phyloP scores from a whole-genome alignment of 1,140 invertebrate species.

The Psilanteris sp. region DNA sequence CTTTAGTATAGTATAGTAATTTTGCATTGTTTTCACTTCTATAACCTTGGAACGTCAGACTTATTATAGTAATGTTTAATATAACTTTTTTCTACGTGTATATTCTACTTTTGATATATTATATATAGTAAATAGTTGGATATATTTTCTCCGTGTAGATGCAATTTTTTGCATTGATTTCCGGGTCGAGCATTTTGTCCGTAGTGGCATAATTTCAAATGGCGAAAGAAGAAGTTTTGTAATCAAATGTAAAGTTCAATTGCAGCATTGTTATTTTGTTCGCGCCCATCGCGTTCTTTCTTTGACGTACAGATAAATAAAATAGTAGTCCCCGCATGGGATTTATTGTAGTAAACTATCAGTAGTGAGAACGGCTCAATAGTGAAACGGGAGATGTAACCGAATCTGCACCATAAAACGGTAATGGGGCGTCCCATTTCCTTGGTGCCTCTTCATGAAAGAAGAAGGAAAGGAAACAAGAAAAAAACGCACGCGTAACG shows the following conservation, averaged over 20 bases:
- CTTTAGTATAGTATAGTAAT: too few relatives aligned
- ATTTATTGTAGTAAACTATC: slow-evolving; percentile 76
- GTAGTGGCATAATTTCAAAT: too few relatives aligned
- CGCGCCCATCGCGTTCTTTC: slow-evolving; percentile 21
- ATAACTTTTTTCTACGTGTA: too few relatives aligned
- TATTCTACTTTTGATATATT: too few relatives aligned
- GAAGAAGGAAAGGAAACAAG: slow-evolving; percentile 66
- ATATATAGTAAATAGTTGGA: too few relatives aligned
- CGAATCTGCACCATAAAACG: slow-evolving; percentile 77
- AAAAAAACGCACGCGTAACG: slow-evolving; percentile 67
- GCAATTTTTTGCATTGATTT: too few relatives aligned
- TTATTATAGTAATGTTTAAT: too few relatives aligned
- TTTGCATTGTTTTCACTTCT: too few relatives aligned
- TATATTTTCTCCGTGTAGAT: too few relatives aligned
- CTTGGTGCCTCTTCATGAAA: slow-evolving; percentile 57
- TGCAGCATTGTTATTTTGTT: slow-evolving; percentile 47
- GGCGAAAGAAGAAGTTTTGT: too few relatives aligned
- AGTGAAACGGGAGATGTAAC: slow-evolving; percentile 79
- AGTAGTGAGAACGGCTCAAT: slow-evolving; percentile 77
- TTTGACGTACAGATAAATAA: slow-evolving; percentile 66
- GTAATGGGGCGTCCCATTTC: slow-evolving; percentile 79
- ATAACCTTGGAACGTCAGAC: too few relatives aligned
- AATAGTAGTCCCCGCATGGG: slow-evolving; percentile 60
- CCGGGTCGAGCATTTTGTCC: too few relatives aligned
- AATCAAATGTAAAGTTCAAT: slow-evolving; percentile 42